Evolutionary conservation across 53 echinoderm and acorn worm genomes (phyloP), one percentile per base, ranked within the genome.

Genomic region (Mesocentrotus franciscanus): DNA sequence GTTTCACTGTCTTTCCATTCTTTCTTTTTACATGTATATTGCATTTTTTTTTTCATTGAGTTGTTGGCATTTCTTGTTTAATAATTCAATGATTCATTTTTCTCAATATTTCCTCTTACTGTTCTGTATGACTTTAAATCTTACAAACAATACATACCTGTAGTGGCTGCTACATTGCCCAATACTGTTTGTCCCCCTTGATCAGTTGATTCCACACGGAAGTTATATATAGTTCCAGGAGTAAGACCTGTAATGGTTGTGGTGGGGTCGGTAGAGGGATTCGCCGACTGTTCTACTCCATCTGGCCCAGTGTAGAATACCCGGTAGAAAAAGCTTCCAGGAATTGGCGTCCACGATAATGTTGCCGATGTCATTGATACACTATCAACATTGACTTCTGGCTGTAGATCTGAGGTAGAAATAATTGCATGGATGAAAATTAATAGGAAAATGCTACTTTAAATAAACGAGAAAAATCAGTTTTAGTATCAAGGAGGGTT

Each of bases 301-400:
- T 60, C 90, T 26, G 58, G 59, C n/a, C 59, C 59, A 56, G 58
- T 90, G 90, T 90, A 90, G 49, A 90, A 90, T n/a, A 90, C 49
- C 55, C 58, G 90, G 30, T 10, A 14, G 26, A 55, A 12, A 22
- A 35, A 90, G 32, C 12, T 29, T 13, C 60, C 60, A 29, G 15
- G 15, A 58, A 90, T 13, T 0, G 90, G 58, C 58, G 90, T 60
- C 90, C 90, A 90, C 9, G 90, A 58, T 60, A 90, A 60, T 26
- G 57, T 59, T 49, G 61, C 61, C 1, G 90, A n/a, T 10, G 10
- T 90, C n/a, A 1, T 4, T 15, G 60, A 59, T 9, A 85, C 85
- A 13, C 17, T 22, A 85, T 85, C 85, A 22, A 85, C 56, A 55
- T 49, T 49, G 49, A 49, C 6, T 49, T 49, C 5, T 49, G 49